phyloP scores from a whole-genome alignment of 1,140 invertebrate species.

The Cydia fagiglandana region DNA sequence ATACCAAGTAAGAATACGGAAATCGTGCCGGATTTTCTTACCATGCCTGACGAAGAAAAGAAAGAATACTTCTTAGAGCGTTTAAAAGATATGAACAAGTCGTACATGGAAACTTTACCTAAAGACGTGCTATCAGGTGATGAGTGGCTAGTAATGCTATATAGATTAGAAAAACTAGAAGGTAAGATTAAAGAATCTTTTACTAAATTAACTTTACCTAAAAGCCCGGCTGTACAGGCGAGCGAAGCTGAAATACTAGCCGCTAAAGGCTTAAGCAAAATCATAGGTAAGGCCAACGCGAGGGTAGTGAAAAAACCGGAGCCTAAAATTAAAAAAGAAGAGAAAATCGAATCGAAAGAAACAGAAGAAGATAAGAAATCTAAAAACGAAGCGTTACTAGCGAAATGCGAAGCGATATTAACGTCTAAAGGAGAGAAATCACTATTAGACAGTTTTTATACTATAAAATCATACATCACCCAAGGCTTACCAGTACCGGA shows the following conservation, averaged over 20 bases:
- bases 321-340: slow-evolving; percentile 44
- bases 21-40: slow-evolving; percentile 56
- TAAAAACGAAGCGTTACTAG: slow-evolving; percentile 56
- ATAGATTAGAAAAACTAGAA: slow-evolving; percentile 66
- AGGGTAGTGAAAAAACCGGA: slow-evolving; percentile 57
- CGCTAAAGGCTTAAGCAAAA: slow-evolving; percentile 72
- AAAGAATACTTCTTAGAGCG: slow-evolving; percentile 63
- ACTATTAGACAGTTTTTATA: slow-evolving; percentile 66
- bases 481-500: slow-evolving; percentile 66
- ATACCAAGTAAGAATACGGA: slow-evolving; percentile 55
- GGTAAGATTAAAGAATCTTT: slow-evolving; percentile 63
- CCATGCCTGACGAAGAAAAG: slow-evolving; percentile 53
- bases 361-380: slow-evolving; percentile 52
- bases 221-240: slow-evolving; percentile 48
- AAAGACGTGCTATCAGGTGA: slow-evolving; percentile 65
- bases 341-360: slow-evolving; percentile 45
- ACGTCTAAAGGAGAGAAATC: slow-evolving; percentile 67
- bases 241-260: slow-evolving; percentile 74
- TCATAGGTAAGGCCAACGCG: slow-evolving; percentile 66
- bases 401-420: slow-evolving; percentile 66
- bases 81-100: slow-evolving; percentile 64
- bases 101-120: slow-evolving; percentile 65
- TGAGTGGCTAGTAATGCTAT: slow-evolving; percentile 72
- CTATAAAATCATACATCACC: slow-evolving; percentile 67
- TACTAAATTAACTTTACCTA: slow-evolving; percentile 47